A percentile compares a stretch with the other conserved stretches of the same genome.
These are phyloP conservation scores for Aspidoscelis tigris DNA, from an alignment of 2,113 vertebrate species.

Conservation along the genomic window DNA sequence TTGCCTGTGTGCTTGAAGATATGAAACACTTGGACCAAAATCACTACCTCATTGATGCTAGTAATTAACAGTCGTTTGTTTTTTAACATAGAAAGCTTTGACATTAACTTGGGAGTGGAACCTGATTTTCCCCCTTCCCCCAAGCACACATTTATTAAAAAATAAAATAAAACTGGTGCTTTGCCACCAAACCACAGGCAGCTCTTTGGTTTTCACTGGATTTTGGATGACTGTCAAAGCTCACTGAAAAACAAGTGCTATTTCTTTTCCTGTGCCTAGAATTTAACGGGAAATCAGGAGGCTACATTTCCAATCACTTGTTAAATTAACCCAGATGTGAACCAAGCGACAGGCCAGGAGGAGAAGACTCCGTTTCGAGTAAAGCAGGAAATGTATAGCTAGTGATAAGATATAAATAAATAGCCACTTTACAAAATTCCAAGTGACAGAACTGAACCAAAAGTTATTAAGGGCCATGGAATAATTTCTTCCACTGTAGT, in stretches of 20 bases:
- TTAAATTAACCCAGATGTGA: constrained; percentile 84
- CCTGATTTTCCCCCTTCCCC: constrained; percentile 67
- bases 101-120: constrained; percentile 53
- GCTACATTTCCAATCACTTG: constrained; percentile 81
- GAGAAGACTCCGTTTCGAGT: constrained; percentile 36
- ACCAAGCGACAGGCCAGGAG: constrained; percentile 44
- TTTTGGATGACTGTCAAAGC: constrained; percentile 82
- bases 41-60: constrained; percentile 50
- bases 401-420: constrained; percentile 59
- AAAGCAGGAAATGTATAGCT: constrained; percentile 64
- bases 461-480: constrained; percentile 27
- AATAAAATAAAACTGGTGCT: constrained; percentile 69
- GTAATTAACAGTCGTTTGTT: constrained; percentile 67
- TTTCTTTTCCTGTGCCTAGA: constrained; percentile 84
- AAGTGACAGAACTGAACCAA: constrained; percentile 36
- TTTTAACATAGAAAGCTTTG: constrained; percentile 37
- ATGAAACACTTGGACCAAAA: constrained; percentile 40
- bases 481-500: neutral
- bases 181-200: constrained; percentile 78
- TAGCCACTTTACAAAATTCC: constrained; percentile 56
- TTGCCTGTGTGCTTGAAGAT: neutral
- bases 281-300: constrained; percentile 87
- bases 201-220: constrained; percentile 71
- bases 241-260: constrained; percentile 84
- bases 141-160: constrained; percentile 56